Evolutionary conservation across 23 tunicate species (phyloP).

Genomic region (Trididemnum clinides): DNA sequence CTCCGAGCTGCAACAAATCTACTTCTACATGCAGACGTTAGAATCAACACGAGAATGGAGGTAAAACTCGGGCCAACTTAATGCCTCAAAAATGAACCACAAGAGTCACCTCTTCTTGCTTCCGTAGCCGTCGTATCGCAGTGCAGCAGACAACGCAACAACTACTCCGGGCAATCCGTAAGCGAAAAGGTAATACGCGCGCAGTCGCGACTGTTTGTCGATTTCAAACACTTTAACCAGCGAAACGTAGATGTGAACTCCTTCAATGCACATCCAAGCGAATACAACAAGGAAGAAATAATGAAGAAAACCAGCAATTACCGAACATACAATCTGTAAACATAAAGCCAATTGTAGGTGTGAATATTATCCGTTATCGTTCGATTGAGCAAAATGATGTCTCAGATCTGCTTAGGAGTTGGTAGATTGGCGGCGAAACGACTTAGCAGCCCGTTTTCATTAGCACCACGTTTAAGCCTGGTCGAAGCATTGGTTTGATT

Average conservation of each 20-base stretch:
- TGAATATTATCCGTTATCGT: too few relatives aligned
- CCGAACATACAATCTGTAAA: slow-evolving; percentile 45
- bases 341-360: too few relatives aligned
- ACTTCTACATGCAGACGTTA: too few relatives aligned
- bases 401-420: too few relatives aligned
- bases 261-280: slow-evolving; percentile 75
- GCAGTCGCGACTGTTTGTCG: slow-evolving; percentile 48
- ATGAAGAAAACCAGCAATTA: slow-evolving; percentile 62
- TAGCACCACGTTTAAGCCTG: too few relatives aligned
- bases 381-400: too few relatives aligned
- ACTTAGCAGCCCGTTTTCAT: too few relatives aligned
- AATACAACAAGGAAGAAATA: slow-evolving; percentile 70
- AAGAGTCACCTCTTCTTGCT: slow-evolving; percentile 37
- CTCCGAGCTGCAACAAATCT: too few relatives aligned
- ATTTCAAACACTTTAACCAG: slow-evolving; percentile 63
- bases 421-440: too few relatives aligned
- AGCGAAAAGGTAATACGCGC: slow-evolving; percentile 17
- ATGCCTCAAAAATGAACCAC: too few relatives aligned
- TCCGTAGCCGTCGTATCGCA: slow-evolving; percentile 57
- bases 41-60: too few relatives aligned
- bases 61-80: too few relatives aligned
- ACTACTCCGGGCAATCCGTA: slow-evolving; percentile 39
- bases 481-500: not conserved
- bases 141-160: slow-evolving; percentile 43
- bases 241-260: slow-evolving; percentile 67